These are phyloP conservation scores for Cryptoprocta ferox DNA, from an alignment of 2,797 vertebrate species.

Conservation along the genomic window DNA sequence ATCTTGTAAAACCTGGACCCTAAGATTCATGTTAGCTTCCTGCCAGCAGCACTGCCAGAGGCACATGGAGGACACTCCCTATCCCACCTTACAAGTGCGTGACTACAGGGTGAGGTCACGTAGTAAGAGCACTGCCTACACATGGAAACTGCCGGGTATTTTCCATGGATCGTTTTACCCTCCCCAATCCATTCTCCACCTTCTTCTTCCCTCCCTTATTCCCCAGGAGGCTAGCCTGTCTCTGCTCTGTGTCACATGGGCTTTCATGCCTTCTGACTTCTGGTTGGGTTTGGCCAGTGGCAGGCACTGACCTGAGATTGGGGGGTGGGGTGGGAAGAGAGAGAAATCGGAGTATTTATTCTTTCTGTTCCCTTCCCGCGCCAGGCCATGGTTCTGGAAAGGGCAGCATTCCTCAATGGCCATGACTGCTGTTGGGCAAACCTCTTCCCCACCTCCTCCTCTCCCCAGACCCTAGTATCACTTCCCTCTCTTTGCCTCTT, in stretches of 20 bases:
- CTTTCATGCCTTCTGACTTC: slow-evolving; percentile 7
- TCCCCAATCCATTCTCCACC: not conserved
- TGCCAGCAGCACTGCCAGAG: not conserved
- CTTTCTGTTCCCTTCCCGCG: not conserved
- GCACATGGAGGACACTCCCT: not conserved
- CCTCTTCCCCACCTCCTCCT: not conserved
- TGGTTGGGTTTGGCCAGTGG: slow-evolving; percentile 24
- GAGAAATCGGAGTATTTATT: not conserved
- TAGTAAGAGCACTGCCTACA: not conserved
- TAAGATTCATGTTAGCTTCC: not conserved
- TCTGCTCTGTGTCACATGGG: not conserved
- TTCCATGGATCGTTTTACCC: not conserved
- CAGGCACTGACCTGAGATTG: not conserved
- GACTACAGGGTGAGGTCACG: not conserved
- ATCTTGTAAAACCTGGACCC: not conserved
- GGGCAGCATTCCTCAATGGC: not conserved
- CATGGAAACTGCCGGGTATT: not conserved
- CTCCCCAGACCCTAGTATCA: not conserved
- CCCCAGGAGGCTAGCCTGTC: not conserved
- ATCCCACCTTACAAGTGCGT: not conserved
- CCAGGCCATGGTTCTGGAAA: not conserved
- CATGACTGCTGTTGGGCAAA: not conserved
- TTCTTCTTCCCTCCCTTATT: not conserved
- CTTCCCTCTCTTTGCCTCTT: not conserved
- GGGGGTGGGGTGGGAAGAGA: not conserved